Base-by-base conservation (phyloP, 2,797 vertebrate species). In the Diplodus puntazzo region DNA sequence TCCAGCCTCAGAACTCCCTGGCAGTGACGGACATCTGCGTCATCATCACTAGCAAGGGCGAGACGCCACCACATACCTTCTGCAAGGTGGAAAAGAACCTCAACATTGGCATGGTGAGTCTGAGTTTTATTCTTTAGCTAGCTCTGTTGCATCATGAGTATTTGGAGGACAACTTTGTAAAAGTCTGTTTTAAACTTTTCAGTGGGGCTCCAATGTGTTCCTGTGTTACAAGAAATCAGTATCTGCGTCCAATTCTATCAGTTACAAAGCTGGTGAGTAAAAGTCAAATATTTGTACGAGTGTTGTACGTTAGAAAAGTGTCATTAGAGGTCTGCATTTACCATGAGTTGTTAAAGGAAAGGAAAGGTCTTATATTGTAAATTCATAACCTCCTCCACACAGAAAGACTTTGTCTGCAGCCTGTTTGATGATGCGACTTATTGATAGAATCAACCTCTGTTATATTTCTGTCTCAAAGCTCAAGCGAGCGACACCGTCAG, bases 171-270 rank as follows among this genome's bases (percentile, higher is more conserved):
- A 10, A 1, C 10, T 25, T 0, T 59, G 0, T 71, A 8, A 73
- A 17, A 27, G 1, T 55, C 0, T 72, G 49, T 54, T 77, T 25
- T 71, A 0, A 63, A 70, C 79, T 42, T 96, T 96, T 65, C 92
- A 99, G 98, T 99, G 98, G 98, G 98, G 98, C 79, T 99, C 98
- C 91, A 99, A 87, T 82, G 98, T 99, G 55, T 99, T 96, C 93
- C 92, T 99, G 70, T 99, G 98, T 93, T 99, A 99, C 82, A 99
- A 99, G 96, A 99, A 99, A 85, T 99, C 98, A 2, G 97, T 99
- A 16, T 98, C 97, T 55, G 95, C 97, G 20, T 97, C 98, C 81
- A 99, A 99, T 83, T 97, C 97, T 81, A 96, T 99, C 91, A 97
- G 96, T 14, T 98, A 97, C 94, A 99, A 99, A 93, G 97, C 98